Evolutionary conservation across 1,140 invertebrate genomes (phyloP).

Genomic region (Macrosteles quadrilineatus): DNA sequence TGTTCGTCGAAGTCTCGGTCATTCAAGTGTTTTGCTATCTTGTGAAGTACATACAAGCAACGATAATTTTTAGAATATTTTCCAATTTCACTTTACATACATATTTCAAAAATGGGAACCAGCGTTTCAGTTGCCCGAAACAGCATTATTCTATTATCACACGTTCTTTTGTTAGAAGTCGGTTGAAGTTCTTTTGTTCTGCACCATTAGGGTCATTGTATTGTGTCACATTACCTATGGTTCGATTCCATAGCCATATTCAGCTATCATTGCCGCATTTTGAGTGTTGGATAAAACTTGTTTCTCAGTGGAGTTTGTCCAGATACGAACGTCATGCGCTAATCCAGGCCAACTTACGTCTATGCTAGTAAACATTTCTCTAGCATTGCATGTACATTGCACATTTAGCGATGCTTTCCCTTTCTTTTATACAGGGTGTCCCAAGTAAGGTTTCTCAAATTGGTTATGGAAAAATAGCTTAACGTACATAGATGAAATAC

Average conservation of each 20-base stretch:
- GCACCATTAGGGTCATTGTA: not conserved
- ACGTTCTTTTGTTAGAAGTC: not conserved
- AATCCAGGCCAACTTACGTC: not conserved
- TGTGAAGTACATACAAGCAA: conserved; percentile 8
- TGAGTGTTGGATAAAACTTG: not conserved
- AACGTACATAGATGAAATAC: too few species aligned
- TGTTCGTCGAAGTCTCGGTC: not conserved
- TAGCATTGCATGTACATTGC: conserved; percentile 15
- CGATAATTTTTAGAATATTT: conserved; percentile 23
- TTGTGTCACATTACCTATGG: not conserved
- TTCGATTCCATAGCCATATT: not conserved
- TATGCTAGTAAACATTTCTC: conserved; percentile 19
- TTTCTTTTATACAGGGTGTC: conserved; percentile 4
- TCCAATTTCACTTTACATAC: not conserved
- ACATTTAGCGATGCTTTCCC: conserved; percentile 1
- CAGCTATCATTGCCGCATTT: not conserved
- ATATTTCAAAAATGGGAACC: not conserved
- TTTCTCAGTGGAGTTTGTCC: not conserved
- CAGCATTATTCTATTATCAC: conserved; percentile 8
- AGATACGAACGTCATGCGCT: conserved; percentile 6
- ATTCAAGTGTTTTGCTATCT: conserved; percentile 10
- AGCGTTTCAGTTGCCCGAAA: conserved; percentile 11
- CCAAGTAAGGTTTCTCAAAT: too few species aligned
- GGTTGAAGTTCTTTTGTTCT: not conserved
- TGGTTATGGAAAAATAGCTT: too few species aligned